Percentiles rank a stretch among this genome's conserved stretches.
These are phyloP conservation scores for Propithecus perrieri DNA, from an alignment of 2,797 vertebrate species.

Conservation along the genomic window DNA sequence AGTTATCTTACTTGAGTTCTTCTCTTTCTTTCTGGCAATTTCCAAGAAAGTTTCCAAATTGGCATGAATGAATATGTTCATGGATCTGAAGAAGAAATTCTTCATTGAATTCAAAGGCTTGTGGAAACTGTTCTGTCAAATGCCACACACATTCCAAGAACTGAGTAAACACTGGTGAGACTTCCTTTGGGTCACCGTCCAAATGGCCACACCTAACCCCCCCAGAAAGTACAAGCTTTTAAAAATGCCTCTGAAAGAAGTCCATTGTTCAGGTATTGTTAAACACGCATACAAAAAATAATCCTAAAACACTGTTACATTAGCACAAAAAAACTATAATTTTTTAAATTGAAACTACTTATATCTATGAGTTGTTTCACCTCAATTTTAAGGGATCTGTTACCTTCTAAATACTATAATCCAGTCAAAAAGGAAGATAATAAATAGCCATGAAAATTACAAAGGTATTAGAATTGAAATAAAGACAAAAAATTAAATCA, in stretches of 20 bases:
- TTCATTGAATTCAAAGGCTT: slow-evolving; percentile 97
- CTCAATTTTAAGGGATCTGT: not conserved
- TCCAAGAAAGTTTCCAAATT: slow-evolving; percentile 98
- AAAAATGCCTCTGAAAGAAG: slow-evolving; percentile 45
- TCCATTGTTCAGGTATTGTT: not conserved
- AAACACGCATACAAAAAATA: not conserved
- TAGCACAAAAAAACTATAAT: not conserved
- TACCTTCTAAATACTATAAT: not conserved
- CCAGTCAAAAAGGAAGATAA: not conserved
- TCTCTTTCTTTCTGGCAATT: slow-evolving; percentile 97
- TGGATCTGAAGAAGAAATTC: slow-evolving; percentile 99
- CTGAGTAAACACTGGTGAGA: slow-evolving; percentile 97
- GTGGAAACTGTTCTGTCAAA: slow-evolving; percentile 95
- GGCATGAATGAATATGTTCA: slow-evolving; percentile 97
- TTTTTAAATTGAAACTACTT: slow-evolving; percentile 16
- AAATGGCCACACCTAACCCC: slow-evolving; percentile 94
- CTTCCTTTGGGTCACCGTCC: slow-evolving; percentile 95
- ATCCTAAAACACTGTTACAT: not conserved
- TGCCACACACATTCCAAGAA: slow-evolving; percentile 99
- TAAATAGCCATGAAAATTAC: slow-evolving; percentile 5
- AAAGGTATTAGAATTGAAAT: not conserved
- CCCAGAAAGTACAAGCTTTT: slow-evolving; percentile 58
- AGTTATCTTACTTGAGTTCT: slow-evolving; percentile 92
- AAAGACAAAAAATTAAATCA: not conserved
- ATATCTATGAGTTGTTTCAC: not conserved